These are phyloP conservation scores for Acanthococcus lagerstroemiae DNA, from an alignment of 2,888 invertebrate species.

Conservation along the genomic window DNA sequence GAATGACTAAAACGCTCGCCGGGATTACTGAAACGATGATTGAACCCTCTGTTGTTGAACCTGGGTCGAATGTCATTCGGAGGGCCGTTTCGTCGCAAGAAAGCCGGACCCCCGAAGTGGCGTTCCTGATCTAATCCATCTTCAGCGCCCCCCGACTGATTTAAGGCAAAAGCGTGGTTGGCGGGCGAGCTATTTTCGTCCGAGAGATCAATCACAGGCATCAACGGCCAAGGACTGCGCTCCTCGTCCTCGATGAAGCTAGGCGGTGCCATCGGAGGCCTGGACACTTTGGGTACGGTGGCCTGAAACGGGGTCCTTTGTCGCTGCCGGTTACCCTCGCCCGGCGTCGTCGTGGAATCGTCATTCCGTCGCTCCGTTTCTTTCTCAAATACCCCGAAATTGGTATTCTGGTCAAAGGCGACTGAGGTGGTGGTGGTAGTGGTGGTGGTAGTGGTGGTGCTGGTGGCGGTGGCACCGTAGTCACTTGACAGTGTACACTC, in stretches of 20 bases:
- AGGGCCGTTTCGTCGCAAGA: not conserved
- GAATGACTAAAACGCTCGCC: too few relatives aligned
- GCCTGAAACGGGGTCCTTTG: slow-evolving; percentile 12
- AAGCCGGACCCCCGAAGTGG: not conserved
- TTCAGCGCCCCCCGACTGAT: not conserved
- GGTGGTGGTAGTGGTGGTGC: too few relatives aligned
- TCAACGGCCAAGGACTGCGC: slow-evolving; percentile 16
- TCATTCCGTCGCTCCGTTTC: not conserved
- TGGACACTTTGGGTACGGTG: slow-evolving; percentile 8
- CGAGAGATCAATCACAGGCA: slow-evolving; percentile 15
- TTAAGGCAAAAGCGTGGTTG: not conserved
- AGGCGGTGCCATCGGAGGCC: slow-evolving; percentile 7
- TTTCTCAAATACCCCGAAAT: not conserved
- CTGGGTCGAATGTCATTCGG: slow-evolving; percentile 1
- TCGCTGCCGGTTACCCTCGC: too few relatives aligned
- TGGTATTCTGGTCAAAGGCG: not conserved
- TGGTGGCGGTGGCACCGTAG: too few relatives aligned
- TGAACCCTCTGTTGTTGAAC: slow-evolving; percentile 3
- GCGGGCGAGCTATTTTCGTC: not conserved
- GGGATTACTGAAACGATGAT: not conserved
- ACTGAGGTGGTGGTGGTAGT: too few relatives aligned
- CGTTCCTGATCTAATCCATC: not conserved
- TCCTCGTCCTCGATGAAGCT: slow-evolving; percentile 13
- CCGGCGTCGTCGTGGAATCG: too few relatives aligned
- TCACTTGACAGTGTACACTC: too few relatives aligned